phyloP scores from a whole-genome alignment of 2,113 vertebrate genomes.

The Hydrolagus affinis region DNA sequence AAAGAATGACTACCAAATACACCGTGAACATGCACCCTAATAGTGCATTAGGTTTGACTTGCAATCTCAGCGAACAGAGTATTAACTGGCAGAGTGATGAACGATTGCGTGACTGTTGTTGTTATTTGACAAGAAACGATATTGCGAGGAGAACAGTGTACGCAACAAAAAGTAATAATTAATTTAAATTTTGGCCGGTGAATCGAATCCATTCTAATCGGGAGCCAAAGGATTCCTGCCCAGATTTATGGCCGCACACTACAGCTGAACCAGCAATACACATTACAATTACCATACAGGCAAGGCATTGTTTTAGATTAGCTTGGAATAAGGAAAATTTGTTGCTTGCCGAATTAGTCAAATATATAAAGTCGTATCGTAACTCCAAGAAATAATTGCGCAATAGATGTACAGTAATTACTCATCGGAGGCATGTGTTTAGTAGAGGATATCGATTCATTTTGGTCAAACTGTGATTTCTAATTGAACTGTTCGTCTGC shows the following conservation, averaged over 20 bases:
- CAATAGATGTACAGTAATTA: slow-evolving; percentile 44
- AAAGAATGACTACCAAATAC: no score
- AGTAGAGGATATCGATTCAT: slow-evolving; percentile 46
- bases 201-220: no score
- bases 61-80: no score
- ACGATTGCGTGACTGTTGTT: no score
- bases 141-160: no score
- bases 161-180: no score
- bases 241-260: not conserved
- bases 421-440: slow-evolving; percentile 40
- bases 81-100: no score
- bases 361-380: slow-evolving; percentile 43
- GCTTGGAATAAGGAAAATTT: not conserved
- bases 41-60: no score
- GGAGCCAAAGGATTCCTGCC: not conserved
- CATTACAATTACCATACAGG: not conserved
- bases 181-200: no score
- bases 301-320: no score
- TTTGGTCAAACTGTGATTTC: slow-evolving; percentile 42
- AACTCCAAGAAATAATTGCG: slow-evolving; percentile 36
- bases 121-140: no score
- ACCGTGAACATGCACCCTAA: no score
- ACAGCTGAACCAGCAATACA: not conserved
- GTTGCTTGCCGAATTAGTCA: slow-evolving; percentile 42
- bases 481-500: slow-evolving; percentile 43